phyloP scores from a whole-genome alignment of 2,797 vertebrate species.

The Enteromius trimaculatus region DNA sequence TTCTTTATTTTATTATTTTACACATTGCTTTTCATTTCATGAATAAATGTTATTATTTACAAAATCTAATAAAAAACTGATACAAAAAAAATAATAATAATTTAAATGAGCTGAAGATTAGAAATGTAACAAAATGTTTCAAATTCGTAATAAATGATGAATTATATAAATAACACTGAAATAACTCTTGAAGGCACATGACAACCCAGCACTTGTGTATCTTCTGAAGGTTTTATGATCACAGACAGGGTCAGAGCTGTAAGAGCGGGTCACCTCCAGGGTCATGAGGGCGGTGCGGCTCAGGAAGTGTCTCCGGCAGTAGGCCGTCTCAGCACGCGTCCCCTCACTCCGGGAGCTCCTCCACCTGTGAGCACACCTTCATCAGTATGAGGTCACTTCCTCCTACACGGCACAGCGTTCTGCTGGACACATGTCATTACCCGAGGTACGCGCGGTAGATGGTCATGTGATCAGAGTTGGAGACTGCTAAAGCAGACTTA shows the following conservation, averaged over 20 bases:
- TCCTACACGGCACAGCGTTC: neutral
- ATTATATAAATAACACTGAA: neutral
- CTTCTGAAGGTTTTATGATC: too few relatives aligned
- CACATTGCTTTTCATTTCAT: too few relatives aligned
- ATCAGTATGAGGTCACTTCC: neutral
- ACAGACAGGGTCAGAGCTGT: neutral
- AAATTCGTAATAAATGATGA: too few relatives aligned
- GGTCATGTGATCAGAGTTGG: conserved; percentile 94
- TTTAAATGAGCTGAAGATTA: too few relatives aligned
- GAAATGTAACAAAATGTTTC: too few relatives aligned
- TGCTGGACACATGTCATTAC: conserved; percentile 69
- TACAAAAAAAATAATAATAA: too few relatives aligned
- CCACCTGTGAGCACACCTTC: conserved; percentile 80
- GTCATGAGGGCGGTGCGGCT: conserved; percentile 91
- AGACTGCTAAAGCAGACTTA: conserved; percentile 85
- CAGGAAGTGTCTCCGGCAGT: conserved; percentile 91
- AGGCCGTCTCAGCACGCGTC: conserved; percentile 82
- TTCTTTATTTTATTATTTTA: too few relatives aligned
- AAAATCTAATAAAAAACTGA: too few relatives aligned
- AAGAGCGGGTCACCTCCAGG: conserved; percentile 82
- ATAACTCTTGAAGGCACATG: neutral
- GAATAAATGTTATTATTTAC: too few relatives aligned
- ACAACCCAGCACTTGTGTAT: too few relatives aligned
- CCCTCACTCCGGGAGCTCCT: conserved; percentile 85
- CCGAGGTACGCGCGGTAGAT: conserved; percentile 93